Conservation (phyloP, 2,113 vertebrate species). For the Nyctibius bracteatus region DNA sequence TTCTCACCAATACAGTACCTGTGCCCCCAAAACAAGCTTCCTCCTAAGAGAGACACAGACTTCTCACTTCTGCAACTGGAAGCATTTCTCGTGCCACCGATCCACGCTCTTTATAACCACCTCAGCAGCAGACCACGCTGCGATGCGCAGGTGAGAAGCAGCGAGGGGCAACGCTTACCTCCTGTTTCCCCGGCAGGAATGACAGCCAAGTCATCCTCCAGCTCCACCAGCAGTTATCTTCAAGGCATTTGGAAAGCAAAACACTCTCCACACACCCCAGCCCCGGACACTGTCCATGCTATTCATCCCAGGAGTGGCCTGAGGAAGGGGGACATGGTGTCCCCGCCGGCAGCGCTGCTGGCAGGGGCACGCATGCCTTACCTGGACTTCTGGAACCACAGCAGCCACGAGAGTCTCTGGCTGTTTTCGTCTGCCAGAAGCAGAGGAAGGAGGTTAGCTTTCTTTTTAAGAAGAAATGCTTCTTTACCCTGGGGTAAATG, state of each 20-base stretch:
- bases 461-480: background rate
- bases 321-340: background rate
- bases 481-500: background rate
- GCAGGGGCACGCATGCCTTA: background rate
- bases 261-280: background rate
- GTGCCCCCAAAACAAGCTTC: background rate
- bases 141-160: fast-evolving
- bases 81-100: background rate
- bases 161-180: background rate
- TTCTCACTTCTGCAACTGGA: background rate
- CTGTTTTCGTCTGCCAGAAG: background rate
- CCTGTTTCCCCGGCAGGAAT: fast-evolving
- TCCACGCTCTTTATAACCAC: background rate
- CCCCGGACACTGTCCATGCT: background rate
- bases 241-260: background rate
- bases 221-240: background rate
- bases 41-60: background rate
- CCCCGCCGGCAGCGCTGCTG: fast-evolving
- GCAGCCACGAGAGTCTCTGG: background rate
- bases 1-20: background rate
- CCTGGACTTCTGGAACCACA: background rate
- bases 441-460: background rate
- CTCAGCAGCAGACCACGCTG: background rate
- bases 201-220: background rate
- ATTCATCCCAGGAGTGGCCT: background rate